Conservation (phyloP, 2,888 invertebrate species). For the Acleris sparsana region DNA sequence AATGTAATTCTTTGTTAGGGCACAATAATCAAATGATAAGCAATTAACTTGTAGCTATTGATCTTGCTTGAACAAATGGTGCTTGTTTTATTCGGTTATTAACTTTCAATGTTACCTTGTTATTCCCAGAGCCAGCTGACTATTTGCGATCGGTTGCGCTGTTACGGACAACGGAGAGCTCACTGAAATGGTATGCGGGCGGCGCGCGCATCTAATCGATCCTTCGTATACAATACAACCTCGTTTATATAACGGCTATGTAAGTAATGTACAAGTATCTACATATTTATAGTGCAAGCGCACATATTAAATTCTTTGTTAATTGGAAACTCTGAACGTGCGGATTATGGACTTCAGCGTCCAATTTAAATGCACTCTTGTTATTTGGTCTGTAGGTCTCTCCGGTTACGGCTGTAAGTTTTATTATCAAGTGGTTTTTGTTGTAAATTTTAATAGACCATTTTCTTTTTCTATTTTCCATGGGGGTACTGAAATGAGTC, state of each 20-base stretch:
- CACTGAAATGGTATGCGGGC: slow-evolving; percentile 41
- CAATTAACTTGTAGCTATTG: no score
- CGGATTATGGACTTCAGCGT: slow-evolving; percentile 1
- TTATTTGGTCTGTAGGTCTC: no score
- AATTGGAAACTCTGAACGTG: slow-evolving; percentile 22
- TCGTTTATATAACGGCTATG: slow-evolving; percentile 47
- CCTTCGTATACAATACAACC: slow-evolving; percentile 51
- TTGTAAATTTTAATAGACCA: no score
- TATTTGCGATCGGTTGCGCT: slow-evolving; percentile 48
- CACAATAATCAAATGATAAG: no score
- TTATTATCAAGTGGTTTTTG: no score
- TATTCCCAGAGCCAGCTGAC: slow-evolving; percentile 59
- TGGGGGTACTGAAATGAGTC: no score
- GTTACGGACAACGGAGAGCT: slow-evolving; percentile 37
- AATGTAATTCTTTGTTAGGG: no score
- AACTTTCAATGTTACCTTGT: slow-evolving; percentile 40
- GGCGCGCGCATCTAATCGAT: slow-evolving; percentile 80
- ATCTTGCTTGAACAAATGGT: not conserved
- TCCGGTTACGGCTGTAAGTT: no score
- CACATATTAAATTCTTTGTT: slow-evolving; percentile 33
- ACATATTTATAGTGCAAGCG: slow-evolving; percentile 23
- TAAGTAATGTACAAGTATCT: slow-evolving; percentile 18
- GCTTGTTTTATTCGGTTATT: slow-evolving; percentile 1
- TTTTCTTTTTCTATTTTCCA: no score
- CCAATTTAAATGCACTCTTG: not conserved